Conservation (phyloP, 2,113 vertebrate genomes). For the human (Homo sapiens) region DNA sequence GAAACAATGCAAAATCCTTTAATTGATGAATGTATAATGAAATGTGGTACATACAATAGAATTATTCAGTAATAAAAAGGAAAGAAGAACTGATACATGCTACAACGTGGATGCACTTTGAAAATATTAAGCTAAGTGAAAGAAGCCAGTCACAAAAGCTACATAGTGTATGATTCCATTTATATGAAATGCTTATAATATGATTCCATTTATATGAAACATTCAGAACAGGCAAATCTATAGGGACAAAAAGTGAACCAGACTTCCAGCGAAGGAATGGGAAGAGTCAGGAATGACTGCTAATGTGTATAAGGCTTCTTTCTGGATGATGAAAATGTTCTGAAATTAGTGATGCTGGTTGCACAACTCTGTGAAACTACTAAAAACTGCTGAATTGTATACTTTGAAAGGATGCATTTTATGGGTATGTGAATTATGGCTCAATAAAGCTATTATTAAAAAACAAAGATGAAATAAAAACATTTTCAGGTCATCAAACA, state of each 20-base stretch:
- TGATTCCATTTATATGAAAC: neutral
- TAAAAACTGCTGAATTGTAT: neutral
- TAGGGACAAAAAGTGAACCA: neutral
- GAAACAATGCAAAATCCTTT: neutral
- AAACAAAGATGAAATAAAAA: conserved; percentile 6
- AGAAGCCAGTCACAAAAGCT: neutral
- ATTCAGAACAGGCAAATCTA: neutral
- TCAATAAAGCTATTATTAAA: neutral
- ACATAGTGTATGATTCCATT: too few species aligned
- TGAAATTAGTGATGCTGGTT: neutral
- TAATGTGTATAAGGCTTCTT: neutral
- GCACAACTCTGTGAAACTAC: neutral
- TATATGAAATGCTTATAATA: too few species aligned
- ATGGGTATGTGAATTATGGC: neutral
- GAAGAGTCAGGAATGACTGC: neutral
- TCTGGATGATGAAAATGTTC: neutral
- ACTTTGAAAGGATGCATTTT: neutral
- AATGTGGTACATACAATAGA: neutral
- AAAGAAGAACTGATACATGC: neutral
- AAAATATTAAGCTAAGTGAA: neutral
- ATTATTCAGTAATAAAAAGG: neutral
- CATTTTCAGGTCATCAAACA: neutral
- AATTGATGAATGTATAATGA: neutral
- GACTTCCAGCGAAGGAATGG: neutral
- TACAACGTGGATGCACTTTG: neutral